These are phyloP conservation scores for Lepidurus couesii DNA, from an alignment of 1,140 invertebrate genomes.

Conservation along the genomic window DNA sequence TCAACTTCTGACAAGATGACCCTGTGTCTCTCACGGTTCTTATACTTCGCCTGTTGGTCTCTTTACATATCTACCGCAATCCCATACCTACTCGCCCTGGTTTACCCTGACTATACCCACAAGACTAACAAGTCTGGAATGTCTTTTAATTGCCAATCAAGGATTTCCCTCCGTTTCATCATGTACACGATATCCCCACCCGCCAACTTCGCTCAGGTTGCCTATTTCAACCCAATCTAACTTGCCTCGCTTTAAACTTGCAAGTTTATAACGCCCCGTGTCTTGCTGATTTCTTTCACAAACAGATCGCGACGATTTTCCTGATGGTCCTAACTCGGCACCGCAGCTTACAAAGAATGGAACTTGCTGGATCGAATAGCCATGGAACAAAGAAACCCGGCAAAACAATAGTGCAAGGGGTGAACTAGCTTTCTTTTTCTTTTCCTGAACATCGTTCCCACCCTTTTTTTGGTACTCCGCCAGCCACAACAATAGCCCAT, in stretches of 20 bases:
- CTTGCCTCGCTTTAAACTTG: too few species aligned
- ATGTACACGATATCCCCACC: too few species aligned
- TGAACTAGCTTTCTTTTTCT: neutral
- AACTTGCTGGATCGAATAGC: neutral
- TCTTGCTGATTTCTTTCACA: neutral
- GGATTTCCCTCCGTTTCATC: neutral
- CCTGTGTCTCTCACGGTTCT: constrained; percentile 9
- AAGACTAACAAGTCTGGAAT: constrained; percentile 7
- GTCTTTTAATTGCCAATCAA: constrained; percentile 1
- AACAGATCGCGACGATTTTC: neutral
- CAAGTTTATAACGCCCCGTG: too few species aligned
- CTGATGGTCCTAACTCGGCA: neutral
- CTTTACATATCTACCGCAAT: constrained; percentile 2
- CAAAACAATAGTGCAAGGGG: constrained; percentile 10
- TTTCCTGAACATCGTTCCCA: neutral
- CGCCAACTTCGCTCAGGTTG: too few species aligned
- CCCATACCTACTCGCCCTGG: neutral
- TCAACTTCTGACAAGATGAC: constrained; percentile 9
- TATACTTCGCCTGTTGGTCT: constrained; percentile 9
- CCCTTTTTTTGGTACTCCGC: neutral
- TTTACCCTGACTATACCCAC: neutral
- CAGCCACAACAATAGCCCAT: neutral
- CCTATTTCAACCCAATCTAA: too few species aligned
- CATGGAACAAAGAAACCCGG: neutral
- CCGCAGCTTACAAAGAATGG: neutral